Base-by-base conservation (phyloP, 2,888 invertebrate species). In the Hirtodrosophila trivittata region DNA sequence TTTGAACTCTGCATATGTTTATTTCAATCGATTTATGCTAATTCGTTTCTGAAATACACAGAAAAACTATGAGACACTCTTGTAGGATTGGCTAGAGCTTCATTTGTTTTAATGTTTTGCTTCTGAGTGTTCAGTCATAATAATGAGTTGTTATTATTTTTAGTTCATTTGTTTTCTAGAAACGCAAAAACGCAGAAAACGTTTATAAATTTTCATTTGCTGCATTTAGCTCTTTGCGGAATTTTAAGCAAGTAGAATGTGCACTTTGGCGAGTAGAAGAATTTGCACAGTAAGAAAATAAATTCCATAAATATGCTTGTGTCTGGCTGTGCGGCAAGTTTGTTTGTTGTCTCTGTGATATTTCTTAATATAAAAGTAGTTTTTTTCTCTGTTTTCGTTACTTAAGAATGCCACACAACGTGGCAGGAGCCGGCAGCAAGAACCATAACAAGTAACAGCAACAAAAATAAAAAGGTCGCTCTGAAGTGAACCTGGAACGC, bases 351-450 rank as follows among this genome's bases (percentile, higher is more conserved):
- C 41, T 45, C 52, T 13, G 37, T 14, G 52, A 52, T 72, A 67
- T 72, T 72, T 63, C 57, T 43, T 41, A 72, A 57, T 70, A 60
- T 51, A 42, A 50, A 49, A 47, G 43, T 35, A 51, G 30, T 41
- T 49, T 46, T 49, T 14, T 28, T 30, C n/a, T n/a, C n/a, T n/a
- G n/a, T n/a, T n/a, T n/a, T n/a, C n/a, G n/a, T 13, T 58, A 55
- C 47, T 37, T 50, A 56, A 52, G 45, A 82, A 78, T 78, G 66
- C 77, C 77, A 82, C 77, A 78, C 77, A 77, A 42, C 60, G 76
- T 28, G 76, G 59, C 66, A 64, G 64, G 64, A 72, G 72, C 54
- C 60, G 33, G 41, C 25, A 33, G 7, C 33, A 12, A 33, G 7
- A 10, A 32, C 7, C 55, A 9, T 25, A 47, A 35, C 13, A 26